These are phyloP conservation scores for Agriopis aurantiaria DNA, from an alignment of 2,888 invertebrate genomes.

Conservation along the genomic window DNA sequence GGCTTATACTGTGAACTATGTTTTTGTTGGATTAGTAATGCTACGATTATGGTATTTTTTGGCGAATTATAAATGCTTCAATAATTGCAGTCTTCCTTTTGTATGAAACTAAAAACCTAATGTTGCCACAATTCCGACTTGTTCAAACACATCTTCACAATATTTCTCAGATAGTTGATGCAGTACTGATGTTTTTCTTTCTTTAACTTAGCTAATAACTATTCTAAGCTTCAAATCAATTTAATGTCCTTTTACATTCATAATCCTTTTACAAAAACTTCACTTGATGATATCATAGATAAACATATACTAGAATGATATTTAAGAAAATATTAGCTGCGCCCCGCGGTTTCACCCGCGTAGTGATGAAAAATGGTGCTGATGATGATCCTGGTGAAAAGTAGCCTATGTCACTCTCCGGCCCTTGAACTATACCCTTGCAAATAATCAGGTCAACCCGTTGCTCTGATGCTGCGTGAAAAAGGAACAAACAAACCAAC, in stretches of 20 bases:
- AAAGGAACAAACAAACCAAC: no score
- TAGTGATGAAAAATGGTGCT: no score
- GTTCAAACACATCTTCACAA: not conserved
- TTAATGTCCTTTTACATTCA: not conserved
- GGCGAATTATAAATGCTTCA: constrained; percentile 28
- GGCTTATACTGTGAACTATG: constrained; percentile 37
- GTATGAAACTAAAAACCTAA: constrained; percentile 1
- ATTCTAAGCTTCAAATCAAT: no score
- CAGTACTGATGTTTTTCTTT: no score
- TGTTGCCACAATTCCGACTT: not conserved
- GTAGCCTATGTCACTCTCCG: no score
- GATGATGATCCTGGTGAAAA: no score
- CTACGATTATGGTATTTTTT: constrained; percentile 25
- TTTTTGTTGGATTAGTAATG: constrained; percentile 40
- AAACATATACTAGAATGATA: no score
- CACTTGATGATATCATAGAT: not conserved
- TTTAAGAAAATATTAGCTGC: not conserved
- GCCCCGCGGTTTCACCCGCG: no score
- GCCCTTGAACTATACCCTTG: no score
- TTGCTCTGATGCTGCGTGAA: no score
- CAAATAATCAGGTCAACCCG: no score
- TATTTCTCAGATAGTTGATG: not conserved
- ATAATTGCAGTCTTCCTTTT: constrained; percentile 29
- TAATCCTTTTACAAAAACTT: not conserved
- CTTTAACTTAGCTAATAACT: no score